Evolutionary conservation across 2,888 invertebrate genomes (phyloP), one percentile per base, ranked within the genome.

Genomic region (Criorhina ranunculi): DNA sequence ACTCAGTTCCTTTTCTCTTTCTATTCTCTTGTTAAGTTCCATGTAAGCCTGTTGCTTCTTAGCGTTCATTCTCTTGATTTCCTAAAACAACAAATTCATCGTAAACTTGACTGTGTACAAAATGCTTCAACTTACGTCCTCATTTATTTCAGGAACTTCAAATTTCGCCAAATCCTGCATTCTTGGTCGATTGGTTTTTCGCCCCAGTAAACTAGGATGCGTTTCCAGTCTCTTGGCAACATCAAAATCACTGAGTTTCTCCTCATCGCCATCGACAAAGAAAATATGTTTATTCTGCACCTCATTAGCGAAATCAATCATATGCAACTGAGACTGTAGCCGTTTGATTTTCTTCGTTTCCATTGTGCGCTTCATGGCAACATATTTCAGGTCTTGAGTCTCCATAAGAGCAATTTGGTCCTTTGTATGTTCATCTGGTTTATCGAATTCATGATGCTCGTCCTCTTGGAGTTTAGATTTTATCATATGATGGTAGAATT

Each of bases 401-500:
- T 96, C 94, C 96, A 99, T 97, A 69, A 99, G 91, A 81, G 96
- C 95, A 57, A 96, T 92, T 91, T 99, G 99, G 17, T 96, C 96
- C 0, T 95, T 94, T 1, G 96, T 95, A 87, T 97, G 95, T 88
- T 96, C 95, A 49, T 95, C 95, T 35, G 94, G 93, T 81, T 95
- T 95, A 24, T 93, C 92, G 40, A 95, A 92, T 88, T 96, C 95
- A 90, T 95, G 95, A 88, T 95, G 95, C 73, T 92, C 93, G 88
- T 94, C 95, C 88, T 93, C 91, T 80, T 93, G 91, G 0, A 96
- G 92, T 91, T 95, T 95, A 0, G 98, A 96, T 90, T 97, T 98
- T 75, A 98, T 95, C 99, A 99, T 99, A 90, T 98, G 98, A 92
- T 97, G 98, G 91, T 99, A 97, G 92, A 99, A 99, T 91, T 99